Percentiles rank a stretch among this genome's conserved stretches.
Conservation (phyloP, 2,888 invertebrate genomes). For the Himalopsyche anomala region DNA sequence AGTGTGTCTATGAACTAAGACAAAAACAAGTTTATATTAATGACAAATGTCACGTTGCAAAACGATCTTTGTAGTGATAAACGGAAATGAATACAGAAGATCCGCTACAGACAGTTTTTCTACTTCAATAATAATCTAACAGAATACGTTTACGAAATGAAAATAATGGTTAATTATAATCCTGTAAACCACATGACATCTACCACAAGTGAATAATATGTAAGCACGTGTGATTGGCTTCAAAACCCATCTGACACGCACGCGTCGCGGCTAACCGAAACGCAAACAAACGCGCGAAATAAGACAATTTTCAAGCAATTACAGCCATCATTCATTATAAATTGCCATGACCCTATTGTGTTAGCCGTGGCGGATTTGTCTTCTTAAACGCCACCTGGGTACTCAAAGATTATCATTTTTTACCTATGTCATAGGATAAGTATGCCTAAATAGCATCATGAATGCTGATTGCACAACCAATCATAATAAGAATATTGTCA, state of each 20-base stretch:
- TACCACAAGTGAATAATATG: neutral
- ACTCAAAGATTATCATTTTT: constrained; percentile 12
- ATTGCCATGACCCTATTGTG: constrained; percentile 13
- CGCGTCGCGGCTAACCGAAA: neutral
- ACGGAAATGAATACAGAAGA: too few species aligned
- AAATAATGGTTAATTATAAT: neutral
- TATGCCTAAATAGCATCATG: neutral
- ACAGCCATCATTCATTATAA: neutral
- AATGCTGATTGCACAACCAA: neutral
- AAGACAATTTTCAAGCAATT: neutral
- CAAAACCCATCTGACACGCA: constrained; percentile 2
- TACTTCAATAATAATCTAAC: neutral
- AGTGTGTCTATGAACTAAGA: too few species aligned
- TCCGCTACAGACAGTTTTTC: too few species aligned
- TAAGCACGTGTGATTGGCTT: neutral
- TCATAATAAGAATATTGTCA: constrained; percentile 17
- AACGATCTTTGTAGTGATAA: too few species aligned
- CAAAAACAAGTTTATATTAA: too few species aligned
- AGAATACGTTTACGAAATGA: neutral
- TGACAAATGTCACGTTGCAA: too few species aligned
- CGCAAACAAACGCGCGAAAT: neutral
- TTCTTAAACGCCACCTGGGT: neutral
- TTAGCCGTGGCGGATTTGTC: neutral
- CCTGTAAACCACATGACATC: neutral
- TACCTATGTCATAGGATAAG: constrained; percentile 28